Conservation (phyloP, 2,797 vertebrate genomes). For the Acanthis flammea region DNA sequence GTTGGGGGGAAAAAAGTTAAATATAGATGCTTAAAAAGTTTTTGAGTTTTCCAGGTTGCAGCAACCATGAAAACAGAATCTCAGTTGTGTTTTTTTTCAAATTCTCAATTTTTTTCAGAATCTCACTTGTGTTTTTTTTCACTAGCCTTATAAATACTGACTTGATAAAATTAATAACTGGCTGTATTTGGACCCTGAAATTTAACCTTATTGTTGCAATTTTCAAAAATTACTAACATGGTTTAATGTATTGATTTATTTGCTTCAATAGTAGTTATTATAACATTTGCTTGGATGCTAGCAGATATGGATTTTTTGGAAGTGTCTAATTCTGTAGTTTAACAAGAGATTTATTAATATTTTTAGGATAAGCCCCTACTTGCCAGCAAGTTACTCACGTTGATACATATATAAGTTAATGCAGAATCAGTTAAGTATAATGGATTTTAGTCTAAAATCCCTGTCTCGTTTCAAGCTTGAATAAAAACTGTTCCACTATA, state of each 20-base stretch:
- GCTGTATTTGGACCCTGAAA: neutral
- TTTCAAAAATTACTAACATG: neutral
- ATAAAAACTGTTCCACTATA: neutral
- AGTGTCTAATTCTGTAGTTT: neutral
- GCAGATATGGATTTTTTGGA: neutral
- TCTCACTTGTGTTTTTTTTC: neutral
- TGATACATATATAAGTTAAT: neutral
- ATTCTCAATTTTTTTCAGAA: too few species aligned
- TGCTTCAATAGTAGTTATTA: neutral
- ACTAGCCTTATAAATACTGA: neutral
- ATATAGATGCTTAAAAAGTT: neutral
- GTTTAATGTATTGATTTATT: neutral
- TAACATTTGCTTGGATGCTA: neutral
- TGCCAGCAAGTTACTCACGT: neutral
- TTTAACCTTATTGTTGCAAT: neutral
- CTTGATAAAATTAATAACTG: neutral
- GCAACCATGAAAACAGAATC: neutral
- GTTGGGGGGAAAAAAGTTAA: neutral
- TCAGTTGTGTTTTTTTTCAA: too few species aligned
- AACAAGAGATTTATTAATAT: neutral
- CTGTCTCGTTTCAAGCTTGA: neutral
- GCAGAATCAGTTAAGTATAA: neutral
- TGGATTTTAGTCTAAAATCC: neutral
- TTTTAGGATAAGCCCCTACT: neutral
- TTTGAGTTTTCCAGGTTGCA: neutral